Evolutionary conservation across 2,888 invertebrate species (phyloP).

Genomic region (Ischnura elegans): DNA sequence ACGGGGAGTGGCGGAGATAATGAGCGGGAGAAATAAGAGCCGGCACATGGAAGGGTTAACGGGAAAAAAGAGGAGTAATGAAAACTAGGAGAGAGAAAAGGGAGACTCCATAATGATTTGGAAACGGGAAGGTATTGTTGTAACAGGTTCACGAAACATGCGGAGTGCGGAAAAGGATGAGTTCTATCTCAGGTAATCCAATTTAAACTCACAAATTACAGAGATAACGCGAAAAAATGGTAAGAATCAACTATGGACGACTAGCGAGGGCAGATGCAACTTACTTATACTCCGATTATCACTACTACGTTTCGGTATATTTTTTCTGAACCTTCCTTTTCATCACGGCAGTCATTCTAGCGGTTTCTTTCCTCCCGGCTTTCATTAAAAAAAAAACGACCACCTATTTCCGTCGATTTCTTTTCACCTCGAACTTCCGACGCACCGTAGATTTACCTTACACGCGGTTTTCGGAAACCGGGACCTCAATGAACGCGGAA

Average conservation of each 20-base stretch:
- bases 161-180: background rate
- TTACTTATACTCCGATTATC: constrained; percentile 23
- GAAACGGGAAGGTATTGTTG: background rate
- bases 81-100: background rate
- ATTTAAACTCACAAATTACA: constrained; percentile 31
- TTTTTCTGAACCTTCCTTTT: background rate
- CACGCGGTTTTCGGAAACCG: background rate
- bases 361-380: background rate
- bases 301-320: background rate
- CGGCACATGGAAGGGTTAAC: background rate
- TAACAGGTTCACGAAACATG: background rate
- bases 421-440: background rate
- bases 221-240: background rate
- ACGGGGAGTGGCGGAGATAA: background rate
- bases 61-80: background rate
- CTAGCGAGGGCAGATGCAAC: background rate
- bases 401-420: background rate
- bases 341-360: background rate
- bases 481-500: too few species aligned
- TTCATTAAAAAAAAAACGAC: too few species aligned
- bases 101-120: background rate
- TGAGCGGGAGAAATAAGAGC: background rate
- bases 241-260: background rate
- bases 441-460: background rate
- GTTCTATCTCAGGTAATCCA: constrained; percentile 22